Base-by-base conservation (phyloP, 2,797 vertebrate species). In the Propithecus deckenii region DNA sequence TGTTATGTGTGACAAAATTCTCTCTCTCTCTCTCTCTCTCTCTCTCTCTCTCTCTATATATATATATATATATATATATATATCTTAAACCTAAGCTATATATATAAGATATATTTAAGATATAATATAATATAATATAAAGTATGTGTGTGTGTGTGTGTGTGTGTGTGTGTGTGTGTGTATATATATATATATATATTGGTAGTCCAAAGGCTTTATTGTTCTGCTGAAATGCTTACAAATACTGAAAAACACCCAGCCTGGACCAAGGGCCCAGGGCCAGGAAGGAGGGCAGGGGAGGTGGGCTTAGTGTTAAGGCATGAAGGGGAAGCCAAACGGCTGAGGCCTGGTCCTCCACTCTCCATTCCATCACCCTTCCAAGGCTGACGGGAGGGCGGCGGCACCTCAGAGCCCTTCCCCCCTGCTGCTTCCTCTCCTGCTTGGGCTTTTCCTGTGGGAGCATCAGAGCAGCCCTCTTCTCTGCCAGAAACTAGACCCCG, bases 281-380 rank as follows among this genome's bases (percentile, higher is more conserved):
- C 59, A 59, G 89, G 74, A 35, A 91, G 18, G 23, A 87, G 84
- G 72, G 67, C 35, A 35, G 87, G 86, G 92, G 61, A 81, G 78
- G 57, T 35, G 95, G 98, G 98, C 83, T 91, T 96, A 97, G 97
- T 98, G 98, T 98, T 98, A 98, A 98, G 98, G 98, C 98, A 30
- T 15, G 32, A 88, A 92, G 96, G 89, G 95, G 74, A 94, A 88
- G 86, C 92, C 94, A 75, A 87, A 43, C 59, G 11, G n/a, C 83
- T 63, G 87, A 50, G 32, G 84, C 76, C 87, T 41, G 63, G 63
- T 59, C 90, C 61, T 69, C 91, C 57, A n/a, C 61, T 71, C 86
- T 88, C 50, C 87, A 57, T 74, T 48, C 63, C 55, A 67, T 72
- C 11, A 2, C 59, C 55, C 38, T 67, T 18, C 4, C 4, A 43